Evolutionary conservation across 2,797 vertebrate genomes (phyloP).

Genomic region (Pagetopsis macropterus): DNA sequence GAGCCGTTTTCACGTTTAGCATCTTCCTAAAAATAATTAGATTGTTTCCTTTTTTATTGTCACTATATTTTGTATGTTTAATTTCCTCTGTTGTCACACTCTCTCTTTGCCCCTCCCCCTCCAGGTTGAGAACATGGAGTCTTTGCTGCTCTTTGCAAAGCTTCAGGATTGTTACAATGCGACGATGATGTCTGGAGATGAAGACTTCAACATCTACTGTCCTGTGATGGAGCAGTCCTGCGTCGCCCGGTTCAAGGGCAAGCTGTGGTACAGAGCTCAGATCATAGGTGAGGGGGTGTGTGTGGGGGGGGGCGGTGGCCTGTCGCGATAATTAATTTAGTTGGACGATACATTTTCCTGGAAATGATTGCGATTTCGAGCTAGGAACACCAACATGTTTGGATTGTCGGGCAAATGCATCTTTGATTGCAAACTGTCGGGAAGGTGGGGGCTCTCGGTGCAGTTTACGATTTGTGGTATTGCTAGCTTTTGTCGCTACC

Average conservation of each 20-base stretch:
- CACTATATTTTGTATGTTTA: background rate
- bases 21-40: background rate
- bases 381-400: too few species aligned
- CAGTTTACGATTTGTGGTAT: too few species aligned
- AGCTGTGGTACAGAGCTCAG: constrained; percentile 80
- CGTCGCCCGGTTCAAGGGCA: constrained; percentile 73
- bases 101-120: background rate
- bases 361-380: too few species aligned
- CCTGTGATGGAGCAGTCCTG: constrained; percentile 78
- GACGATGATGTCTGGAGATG: constrained; percentile 7
- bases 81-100: background rate
- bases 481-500: too few species aligned
- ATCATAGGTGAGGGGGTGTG: constrained; percentile 71
- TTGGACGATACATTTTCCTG: too few species aligned
- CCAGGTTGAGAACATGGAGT: constrained; percentile 82
- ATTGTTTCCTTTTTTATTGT: background rate
- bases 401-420: too few species aligned
- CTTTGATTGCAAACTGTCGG: too few species aligned
- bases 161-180: constrained; percentile 79
- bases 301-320: constrained; percentile 7
- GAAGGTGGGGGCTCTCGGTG: too few species aligned
- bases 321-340: too few species aligned
- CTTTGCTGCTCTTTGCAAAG: constrained; percentile 71
- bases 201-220: constrained; percentile 70
- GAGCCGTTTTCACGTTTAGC: too few species aligned